Evolutionary conservation across 2,888 invertebrate species (phyloP).

Genomic region (Drosophila picticornis): DNA sequence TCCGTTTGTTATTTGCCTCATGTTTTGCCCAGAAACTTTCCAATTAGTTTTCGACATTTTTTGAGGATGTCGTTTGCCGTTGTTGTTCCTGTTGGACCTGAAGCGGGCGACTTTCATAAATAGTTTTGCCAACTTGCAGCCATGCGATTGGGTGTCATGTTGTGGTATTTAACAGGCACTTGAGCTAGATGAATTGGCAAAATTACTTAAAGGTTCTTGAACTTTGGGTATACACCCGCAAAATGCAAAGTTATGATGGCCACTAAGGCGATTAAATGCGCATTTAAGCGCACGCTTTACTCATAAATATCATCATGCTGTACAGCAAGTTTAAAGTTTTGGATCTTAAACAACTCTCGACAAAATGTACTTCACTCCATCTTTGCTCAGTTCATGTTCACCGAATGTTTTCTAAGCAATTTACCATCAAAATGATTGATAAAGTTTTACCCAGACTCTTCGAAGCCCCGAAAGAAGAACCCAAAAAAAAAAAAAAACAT

Average conservation of each 20-base stretch:
- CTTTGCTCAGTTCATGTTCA: slow-evolving; percentile 49
- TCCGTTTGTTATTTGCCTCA: slow-evolving; percentile 39
- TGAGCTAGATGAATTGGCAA: slow-evolving; percentile 70
- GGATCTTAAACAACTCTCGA: slow-evolving; percentile 8
- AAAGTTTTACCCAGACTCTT: slow-evolving; percentile 70
- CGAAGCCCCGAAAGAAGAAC: slow-evolving; percentile 1
- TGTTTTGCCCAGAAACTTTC: slow-evolving; percentile 56
- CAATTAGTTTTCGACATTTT: slow-evolving; percentile 68
- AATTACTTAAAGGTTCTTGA: slow-evolving; percentile 57
- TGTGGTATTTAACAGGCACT: slow-evolving; percentile 63
- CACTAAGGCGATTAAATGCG: slow-evolving; percentile 47
- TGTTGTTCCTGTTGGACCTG: slow-evolving; percentile 15
- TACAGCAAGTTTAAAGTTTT: neutral
- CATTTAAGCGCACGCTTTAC: slow-evolving; percentile 11
- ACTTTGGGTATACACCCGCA: slow-evolving; percentile 2
- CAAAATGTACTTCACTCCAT: slow-evolving; percentile 22
- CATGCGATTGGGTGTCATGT: slow-evolving; percentile 50
- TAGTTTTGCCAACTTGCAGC: slow-evolving; percentile 51
- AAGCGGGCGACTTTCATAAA: slow-evolving; percentile 54
- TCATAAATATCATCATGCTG: slow-evolving; percentile 30
- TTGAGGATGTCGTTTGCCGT: slow-evolving; percentile 32
- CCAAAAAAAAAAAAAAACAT: neutral
- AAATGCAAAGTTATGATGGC: slow-evolving; percentile 42
- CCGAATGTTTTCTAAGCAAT: slow-evolving; percentile 82
- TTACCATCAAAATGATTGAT: slow-evolving; percentile 84